Base-by-base conservation (phyloP, 2,888 invertebrate genomes). In the Resseliella maxima region DNA sequence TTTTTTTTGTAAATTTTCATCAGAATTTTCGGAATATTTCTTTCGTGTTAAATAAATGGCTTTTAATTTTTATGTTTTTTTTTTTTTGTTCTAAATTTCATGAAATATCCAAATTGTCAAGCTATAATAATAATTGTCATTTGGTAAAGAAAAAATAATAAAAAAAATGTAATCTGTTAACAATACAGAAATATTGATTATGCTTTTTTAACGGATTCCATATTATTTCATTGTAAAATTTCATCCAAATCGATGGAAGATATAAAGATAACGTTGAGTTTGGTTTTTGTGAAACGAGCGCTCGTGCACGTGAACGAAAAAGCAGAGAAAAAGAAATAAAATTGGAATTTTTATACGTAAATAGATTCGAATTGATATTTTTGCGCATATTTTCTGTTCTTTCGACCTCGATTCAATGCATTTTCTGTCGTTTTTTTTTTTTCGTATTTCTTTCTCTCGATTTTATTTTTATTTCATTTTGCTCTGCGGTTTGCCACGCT, bases 341-440 rank as follows among this genome's bases (percentile, higher is more conserved):
- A 72, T 35, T 31, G 72, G 72, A 72, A 72, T 72, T 27, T 72
- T 72, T 31, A 72, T 31, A 72, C 31, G 72, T 72, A 35, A 72
- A 72, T 72, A 72, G 72, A 31, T 72, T 10, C 72, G 72, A 72
- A 35, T 72, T 72, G 72, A 72, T 72, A 72, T 72, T 72, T 31
- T 72, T 72, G 31, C 31, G 72, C 72, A 31, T 72, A 1, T 72
- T 15, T 72, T 8, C 59, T 59, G 24, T 72, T 72, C 31, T 72
- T 72, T 72, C 72, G 72, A 72, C 72, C 72, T 72, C 72, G 72
- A 72, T 72, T 72, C 72, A 72, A 72, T 72, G 72, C 31, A 72
- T 72, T 72, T 59, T 59, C 41, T 41, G 6, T 41, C 41, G 5
- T 41, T 41, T 41, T 41, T 12, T 41, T 12, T 41, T 41, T 41